phyloP scores from a whole-genome alignment of 1,140 invertebrate species.

The Scaptomyza pallida region DNA sequence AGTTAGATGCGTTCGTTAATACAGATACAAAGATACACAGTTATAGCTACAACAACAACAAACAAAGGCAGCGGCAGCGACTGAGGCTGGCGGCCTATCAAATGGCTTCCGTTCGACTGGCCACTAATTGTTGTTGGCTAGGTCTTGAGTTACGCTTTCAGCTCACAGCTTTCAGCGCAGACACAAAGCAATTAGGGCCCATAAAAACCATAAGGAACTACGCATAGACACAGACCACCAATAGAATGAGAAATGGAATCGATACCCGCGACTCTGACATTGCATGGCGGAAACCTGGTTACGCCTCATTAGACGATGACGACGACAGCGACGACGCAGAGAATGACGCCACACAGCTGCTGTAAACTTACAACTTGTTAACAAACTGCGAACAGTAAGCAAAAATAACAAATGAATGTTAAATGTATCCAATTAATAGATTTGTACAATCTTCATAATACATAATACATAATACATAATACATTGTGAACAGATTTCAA shows the following conservation, averaged over 20 bases:
- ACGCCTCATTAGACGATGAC: conserved; percentile 18
- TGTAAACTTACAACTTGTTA: conserved; percentile 17
- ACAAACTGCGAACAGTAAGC: conserved; percentile 5
- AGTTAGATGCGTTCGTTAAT: neutral
- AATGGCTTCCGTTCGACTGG: conserved; percentile 41
- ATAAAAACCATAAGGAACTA: conserved; percentile 15
- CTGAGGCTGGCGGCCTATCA: conserved; percentile 10
- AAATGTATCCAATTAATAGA: too few species aligned
- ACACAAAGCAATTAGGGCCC: conserved; percentile 29
- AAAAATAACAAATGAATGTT: neutral
- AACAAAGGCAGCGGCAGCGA: neutral
- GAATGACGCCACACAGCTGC: neutral
- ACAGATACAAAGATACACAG: conserved; percentile 9
- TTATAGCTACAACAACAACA: conserved; percentile 12
- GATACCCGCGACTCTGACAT: neutral
- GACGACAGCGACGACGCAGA: too few species aligned
- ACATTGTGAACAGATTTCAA: too few species aligned
- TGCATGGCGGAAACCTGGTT: conserved; percentile 6
- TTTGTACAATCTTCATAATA: too few species aligned
- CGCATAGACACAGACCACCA: neutral
- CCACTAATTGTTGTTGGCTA: conserved; percentile 34
- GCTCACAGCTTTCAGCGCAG: conserved; percentile 17
- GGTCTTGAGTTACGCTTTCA: conserved; percentile 12
- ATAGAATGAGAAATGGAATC: neutral
- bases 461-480: too few species aligned